Evolutionary conservation across 2,888 invertebrate species (phyloP).

Genomic region (Luperina nickerlii): DNA sequence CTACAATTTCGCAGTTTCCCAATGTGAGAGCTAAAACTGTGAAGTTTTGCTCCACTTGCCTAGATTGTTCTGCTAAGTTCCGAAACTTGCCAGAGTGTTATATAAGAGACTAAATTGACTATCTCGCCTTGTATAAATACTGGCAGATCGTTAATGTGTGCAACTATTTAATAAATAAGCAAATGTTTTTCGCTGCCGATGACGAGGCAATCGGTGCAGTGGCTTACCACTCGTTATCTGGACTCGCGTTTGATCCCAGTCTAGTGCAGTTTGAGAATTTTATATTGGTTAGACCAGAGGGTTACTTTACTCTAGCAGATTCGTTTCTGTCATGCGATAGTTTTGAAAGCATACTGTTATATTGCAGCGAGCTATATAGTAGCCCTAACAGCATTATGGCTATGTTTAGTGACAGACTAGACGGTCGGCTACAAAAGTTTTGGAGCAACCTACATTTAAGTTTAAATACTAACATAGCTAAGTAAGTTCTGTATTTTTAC

Average conservation of each 20-base stretch:
- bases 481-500: too few species aligned
- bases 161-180: slow-evolving; percentile 13
- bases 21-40: slow-evolving; percentile 61
- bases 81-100: slow-evolving; percentile 29
- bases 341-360: not conserved
- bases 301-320: too few species aligned
- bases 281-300: too few species aligned
- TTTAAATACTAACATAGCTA: too few species aligned
- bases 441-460: too few species aligned
- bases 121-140: slow-evolving; percentile 41
- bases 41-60: slow-evolving; percentile 58
- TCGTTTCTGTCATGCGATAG: not conserved
- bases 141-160: slow-evolving; percentile 21
- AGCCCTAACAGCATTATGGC: too few species aligned
- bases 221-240: not conserved
- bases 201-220: not conserved
- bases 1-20: slow-evolving; percentile 54
- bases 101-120: slow-evolving; percentile 24
- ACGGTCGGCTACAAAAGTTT: too few species aligned
- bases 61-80: slow-evolving; percentile 56
- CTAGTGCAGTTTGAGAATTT: not conserved
- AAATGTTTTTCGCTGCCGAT: slow-evolving; percentile 3
- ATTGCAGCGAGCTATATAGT: not conserved
- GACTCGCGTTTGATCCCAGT: not conserved
- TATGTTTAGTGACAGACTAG: too few species aligned